phyloP scores from a whole-genome alignment of 2,797 vertebrate genomes.

The Pseudochromis fuscus region DNA sequence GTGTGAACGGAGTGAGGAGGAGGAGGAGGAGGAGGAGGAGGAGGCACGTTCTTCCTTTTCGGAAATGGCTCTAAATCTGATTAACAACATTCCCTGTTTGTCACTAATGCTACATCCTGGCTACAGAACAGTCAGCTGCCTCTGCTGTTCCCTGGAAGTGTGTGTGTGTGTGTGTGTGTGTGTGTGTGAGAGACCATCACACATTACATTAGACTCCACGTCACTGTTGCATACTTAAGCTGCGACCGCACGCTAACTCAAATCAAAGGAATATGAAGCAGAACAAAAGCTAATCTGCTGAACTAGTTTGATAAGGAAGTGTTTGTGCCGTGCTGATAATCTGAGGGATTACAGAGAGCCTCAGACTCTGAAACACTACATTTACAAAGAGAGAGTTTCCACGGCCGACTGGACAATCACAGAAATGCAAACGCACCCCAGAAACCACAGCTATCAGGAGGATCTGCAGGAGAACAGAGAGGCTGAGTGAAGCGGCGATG shows the following conservation, averaged over 20 bases:
- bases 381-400: conserved; percentile 28
- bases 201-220: conserved; percentile 42
- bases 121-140: conserved; percentile 75
- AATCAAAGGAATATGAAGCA: conserved; percentile 66
- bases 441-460: conserved; percentile 27
- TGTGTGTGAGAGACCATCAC: conserved; percentile 22
- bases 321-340: conserved; percentile 54
- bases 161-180: conserved; percentile 17
- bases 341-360: conserved; percentile 53
- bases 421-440: conserved; percentile 12
- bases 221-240: conserved; percentile 25
- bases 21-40: neutral
- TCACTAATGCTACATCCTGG: conserved; percentile 81
- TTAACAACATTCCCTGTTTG: conserved; percentile 81
- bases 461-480: conserved; percentile 33
- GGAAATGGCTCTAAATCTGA: conserved; percentile 76
- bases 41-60: conserved; percentile 60
- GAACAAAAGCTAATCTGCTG: conserved; percentile 60
- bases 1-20: conserved; percentile 31
- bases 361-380: conserved; percentile 27
- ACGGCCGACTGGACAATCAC: conserved; percentile 1
- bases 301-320: conserved; percentile 62
- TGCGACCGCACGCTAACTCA: conserved; percentile 58
- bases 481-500: conserved; percentile 32
- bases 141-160: conserved; percentile 62